Evolutionary conservation across 2,797 vertebrate genomes (phyloP), one percentile per base, ranked within the genome.

Genomic region (Parotocinclus haroldoi): DNA sequence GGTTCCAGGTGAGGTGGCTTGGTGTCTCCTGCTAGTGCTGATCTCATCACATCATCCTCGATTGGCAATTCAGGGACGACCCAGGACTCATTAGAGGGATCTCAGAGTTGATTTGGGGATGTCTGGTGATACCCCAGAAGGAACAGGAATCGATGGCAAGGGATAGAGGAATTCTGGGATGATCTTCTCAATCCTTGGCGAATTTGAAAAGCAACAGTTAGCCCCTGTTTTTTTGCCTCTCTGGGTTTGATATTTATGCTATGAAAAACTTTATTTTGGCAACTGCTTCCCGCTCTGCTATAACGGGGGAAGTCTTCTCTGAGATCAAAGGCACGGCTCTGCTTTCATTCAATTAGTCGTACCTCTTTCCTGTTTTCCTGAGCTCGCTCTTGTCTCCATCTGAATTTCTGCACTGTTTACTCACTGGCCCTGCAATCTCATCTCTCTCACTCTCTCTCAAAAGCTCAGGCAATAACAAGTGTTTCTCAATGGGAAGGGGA

Each of bases 351-450:
- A 71, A 70, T 76, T 73, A 73, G 68, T 76, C 73, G 59, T 76
- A 71, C 63, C 66, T 73, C 54, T 72, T 77, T 75, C 57, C 69
- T 74, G 66, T 66, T 75, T 50, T 67, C 64, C 54, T 65, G 60
- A 73, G 52, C 58, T 59, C 67, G 38, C 69, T 49, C 70, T 72
- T 69, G 65, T 72, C 62, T 67, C 59, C 65, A 61, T 65, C 58
- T 77, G 70, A 77, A 71, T 70, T 73, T 69, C 39, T 52, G 42
- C 71, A 44, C 52, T 79, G 72, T 75, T 68, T 73, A 53, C 59
- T 38, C 52, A 66, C 48, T 62, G 17, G 70, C 66, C 45, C 55
- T 68, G 63, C 46, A 69, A 44, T 50, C 44, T 16, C 11, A 66
- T 7, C 52, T 69, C 58, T 69, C 69, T 59, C 62, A 48, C 56